phyloP scores from a whole-genome alignment of 1,140 invertebrate species.

The Papilio aristodemus region DNA sequence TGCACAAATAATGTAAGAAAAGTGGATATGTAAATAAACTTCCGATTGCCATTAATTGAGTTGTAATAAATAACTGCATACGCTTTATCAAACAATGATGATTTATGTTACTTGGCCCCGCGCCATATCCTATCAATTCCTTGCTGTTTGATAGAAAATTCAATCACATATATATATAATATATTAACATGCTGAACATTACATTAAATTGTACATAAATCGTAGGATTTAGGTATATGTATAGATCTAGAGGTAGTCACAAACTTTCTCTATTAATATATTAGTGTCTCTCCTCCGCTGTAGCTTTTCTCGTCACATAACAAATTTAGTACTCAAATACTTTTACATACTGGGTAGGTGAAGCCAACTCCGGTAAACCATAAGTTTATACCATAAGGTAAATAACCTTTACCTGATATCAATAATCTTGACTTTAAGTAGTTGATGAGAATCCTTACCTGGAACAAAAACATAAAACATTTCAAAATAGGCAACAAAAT shows the following conservation, averaged over 20 bases:
- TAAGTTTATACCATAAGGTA: not conserved
- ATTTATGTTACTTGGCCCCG: constrained; percentile 23
- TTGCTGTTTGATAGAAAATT: constrained; percentile 16
- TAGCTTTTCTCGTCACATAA: no score
- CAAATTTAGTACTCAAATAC: no score
- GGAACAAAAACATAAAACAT: constrained; percentile 47
- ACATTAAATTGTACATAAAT: not conserved
- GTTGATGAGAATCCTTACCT: constrained; percentile 46
- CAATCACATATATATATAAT: not conserved
- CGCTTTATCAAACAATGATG: constrained; percentile 27
- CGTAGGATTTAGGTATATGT: no score
- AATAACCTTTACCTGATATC: not conserved
- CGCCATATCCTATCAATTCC: constrained; percentile 25
- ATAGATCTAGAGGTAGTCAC: no score
- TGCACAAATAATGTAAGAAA: not conserved
- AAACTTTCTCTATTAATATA: no score
- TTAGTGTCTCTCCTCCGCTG: no score
- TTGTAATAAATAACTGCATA: constrained; percentile 17
- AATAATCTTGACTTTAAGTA: not conserved
- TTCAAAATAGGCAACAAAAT: constrained; percentile 25
- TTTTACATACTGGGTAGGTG: no score
- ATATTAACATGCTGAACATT: no score
- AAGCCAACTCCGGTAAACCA: not conserved
- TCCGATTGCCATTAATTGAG: constrained; percentile 19
- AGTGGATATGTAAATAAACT: constrained; percentile 19